These are phyloP conservation scores for Sprattus sprattus DNA, from an alignment of 2,113 vertebrate species.

Conservation along the genomic window DNA sequence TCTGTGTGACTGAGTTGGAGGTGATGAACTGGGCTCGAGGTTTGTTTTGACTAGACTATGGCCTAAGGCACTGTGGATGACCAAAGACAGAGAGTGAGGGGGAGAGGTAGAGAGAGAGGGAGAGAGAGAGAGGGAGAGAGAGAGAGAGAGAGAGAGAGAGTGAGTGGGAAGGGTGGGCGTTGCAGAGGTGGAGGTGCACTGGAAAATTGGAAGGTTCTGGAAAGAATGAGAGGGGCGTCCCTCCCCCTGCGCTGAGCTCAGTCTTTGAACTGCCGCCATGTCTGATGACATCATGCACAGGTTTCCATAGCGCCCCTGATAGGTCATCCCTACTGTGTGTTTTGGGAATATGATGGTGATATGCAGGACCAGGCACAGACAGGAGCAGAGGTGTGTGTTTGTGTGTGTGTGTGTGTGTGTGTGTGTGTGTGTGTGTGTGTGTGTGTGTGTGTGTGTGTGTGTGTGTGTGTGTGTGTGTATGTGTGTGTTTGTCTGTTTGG, in stretches of 20 bases:
- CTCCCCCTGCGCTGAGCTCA: neutral
- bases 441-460: constrained; percentile 16
- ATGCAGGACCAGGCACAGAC: neutral
- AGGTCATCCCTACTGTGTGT: constrained; percentile 14
- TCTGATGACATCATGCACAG: constrained; percentile 43
- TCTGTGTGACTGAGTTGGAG: neutral
- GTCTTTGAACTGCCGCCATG: constrained; percentile 32
- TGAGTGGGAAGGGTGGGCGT: neutral
- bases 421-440: constrained; percentile 27
- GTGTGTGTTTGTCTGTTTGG: neutral
- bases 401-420: constrained; percentile 37
- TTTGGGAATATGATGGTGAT: neutral
- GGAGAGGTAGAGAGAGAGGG: neutral
- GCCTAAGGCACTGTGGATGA: neutral
- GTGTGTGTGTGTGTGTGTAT: neutral
- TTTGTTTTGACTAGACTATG: constrained; percentile 12
- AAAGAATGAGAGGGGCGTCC: constrained; percentile 25
- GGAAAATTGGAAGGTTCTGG: constrained; percentile 40
- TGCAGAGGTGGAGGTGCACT: neutral
- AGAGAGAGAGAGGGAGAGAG: neutral
- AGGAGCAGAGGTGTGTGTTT: neutral
- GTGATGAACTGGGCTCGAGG: neutral
- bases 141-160: neutral
- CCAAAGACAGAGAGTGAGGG: constrained; percentile 9
- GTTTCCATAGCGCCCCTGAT: constrained; percentile 25